A percentile compares a stretch with the other conserved stretches of the same genome.
These are phyloP conservation scores for Gadus chalcogrammus DNA, from an alignment of 2,113 vertebrate species.

Conservation along the genomic window DNA sequence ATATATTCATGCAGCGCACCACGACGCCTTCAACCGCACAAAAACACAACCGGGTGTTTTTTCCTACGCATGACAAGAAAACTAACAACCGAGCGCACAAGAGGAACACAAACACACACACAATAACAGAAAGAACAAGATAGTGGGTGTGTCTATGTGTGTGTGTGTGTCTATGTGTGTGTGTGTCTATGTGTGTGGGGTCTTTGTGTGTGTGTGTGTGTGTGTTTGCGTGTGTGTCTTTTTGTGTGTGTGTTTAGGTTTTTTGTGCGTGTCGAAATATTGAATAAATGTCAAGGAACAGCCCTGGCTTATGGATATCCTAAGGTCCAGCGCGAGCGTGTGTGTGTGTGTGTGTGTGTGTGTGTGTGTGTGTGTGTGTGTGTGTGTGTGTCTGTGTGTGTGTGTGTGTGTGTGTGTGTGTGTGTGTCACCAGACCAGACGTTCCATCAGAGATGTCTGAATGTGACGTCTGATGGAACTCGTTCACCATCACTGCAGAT, in stretches of 20 bases:
- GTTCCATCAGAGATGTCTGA: too few relatives aligned
- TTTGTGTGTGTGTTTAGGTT: slow-evolving; percentile 9
- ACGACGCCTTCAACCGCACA: slow-evolving; percentile 3
- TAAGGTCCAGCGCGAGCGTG: slow-evolving; percentile 1
- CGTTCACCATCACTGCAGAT: too few relatives aligned
- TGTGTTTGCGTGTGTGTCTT: slow-evolving; percentile 10
- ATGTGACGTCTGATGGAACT: too few relatives aligned
- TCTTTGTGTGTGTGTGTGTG: slow-evolving; percentile 21
- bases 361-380: too few relatives aligned
- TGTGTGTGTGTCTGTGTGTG: too few relatives aligned
- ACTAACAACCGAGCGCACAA: slow-evolving; percentile 33
- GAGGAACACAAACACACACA: not conserved
- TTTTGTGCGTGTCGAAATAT: slow-evolving; percentile 19
- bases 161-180: slow-evolving; percentile 23
- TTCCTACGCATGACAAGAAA: slow-evolving; percentile 19
- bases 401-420: too few relatives aligned
- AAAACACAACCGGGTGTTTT: not conserved
- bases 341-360: slow-evolving; percentile 2
- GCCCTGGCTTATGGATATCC: slow-evolving; percentile 15
- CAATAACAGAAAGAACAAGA: slow-evolving; percentile 35
- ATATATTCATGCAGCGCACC: slow-evolving; percentile 14
- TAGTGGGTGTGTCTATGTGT: slow-evolving; percentile 23
- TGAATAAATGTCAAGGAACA: slow-evolving; percentile 30
- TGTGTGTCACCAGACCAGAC: too few relatives aligned
- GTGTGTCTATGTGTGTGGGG: slow-evolving; percentile 11